A percentile compares a stretch with the other conserved stretches of the same genome.
These are phyloP conservation scores for Dasyurus viverrinus DNA, from an alignment of 2,113 vertebrate genomes.

Conservation along the genomic window DNA sequence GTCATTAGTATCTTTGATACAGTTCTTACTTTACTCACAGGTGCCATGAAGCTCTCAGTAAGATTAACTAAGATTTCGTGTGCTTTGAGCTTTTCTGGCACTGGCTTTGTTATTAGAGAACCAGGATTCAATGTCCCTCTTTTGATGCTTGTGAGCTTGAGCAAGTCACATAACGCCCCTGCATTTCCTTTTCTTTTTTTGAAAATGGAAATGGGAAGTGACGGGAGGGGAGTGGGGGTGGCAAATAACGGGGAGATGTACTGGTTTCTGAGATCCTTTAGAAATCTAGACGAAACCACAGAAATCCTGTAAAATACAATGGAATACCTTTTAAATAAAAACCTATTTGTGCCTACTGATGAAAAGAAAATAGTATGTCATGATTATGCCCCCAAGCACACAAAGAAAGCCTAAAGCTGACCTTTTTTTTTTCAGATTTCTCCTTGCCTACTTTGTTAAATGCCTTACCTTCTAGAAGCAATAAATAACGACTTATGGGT, in stretches of 20 bases:
- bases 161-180: background rate
- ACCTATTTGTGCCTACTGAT: background rate
- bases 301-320: background rate
- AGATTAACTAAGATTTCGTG: background rate
- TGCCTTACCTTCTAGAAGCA: conserved; percentile 17
- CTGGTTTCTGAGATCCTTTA: background rate
- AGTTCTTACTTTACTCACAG: background rate
- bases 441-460: conserved; percentile 22
- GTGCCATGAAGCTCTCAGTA: background rate
- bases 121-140: background rate
- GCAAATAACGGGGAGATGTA: background rate
- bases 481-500: background rate
- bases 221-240: background rate
- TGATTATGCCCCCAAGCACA: background rate
- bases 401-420: background rate
- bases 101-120: background rate
- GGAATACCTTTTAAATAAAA: conserved; percentile 18
- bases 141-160: background rate
- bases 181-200: background rate
- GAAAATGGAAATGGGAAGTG: background rate
- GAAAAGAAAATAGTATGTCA: conserved; percentile 7
- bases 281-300: background rate
- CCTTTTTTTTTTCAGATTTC: background rate
- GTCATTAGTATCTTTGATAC: background rate
- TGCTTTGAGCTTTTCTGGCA: background rate